Evolutionary conservation across 2,797 vertebrate genomes (phyloP), one percentile per base, ranked within the genome.

Genomic region (Lophius americanus): DNA sequence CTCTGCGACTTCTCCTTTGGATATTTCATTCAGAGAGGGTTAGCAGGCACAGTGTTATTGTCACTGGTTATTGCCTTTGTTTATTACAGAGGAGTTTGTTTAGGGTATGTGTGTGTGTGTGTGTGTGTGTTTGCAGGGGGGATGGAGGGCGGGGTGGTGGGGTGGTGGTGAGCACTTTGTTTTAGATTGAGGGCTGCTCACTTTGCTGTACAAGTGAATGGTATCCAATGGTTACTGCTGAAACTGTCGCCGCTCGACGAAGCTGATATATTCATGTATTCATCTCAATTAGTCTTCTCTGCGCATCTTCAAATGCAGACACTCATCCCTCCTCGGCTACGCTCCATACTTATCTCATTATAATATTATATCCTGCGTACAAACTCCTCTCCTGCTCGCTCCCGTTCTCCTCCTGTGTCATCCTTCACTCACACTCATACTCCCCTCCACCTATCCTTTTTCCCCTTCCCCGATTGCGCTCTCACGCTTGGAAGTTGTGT

Each of bases 191-290:
- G 76, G 81, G 70, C 80, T 47, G 68, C 80, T 91, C 85, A 82
- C 76, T 82, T 80, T 87, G 80, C 82, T 60, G 73, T 81, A 83
- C 83, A 64, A 89, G 75, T 87, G 83, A 89, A 90, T 85, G 83
- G 90, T 92, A 78, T 87, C 90, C 87, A 84, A 79, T 89, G 91
- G 91, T 86, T 88, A 91, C 89, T 47, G 72, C 85, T 64, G 78
- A 85, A 79, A 73, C 79, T 64, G 39, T 53, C 70, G 56, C 77
- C 73, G 74, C 73, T 53, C 79, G 88, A 88, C 89, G 87, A 85
- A 87, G 86, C 82, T 88, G 84, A 90, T 91, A 88, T 91, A 92
- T 92, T 92, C 90, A 92, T 91, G 83, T 92, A 91, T 92, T 91
- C 90, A 84, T 91, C 91, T 91, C 88, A 91, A 91, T 92, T 91